Base-by-base conservation (phyloP, 2,888 invertebrate genomes). In the Tenthredo notha region DNA sequence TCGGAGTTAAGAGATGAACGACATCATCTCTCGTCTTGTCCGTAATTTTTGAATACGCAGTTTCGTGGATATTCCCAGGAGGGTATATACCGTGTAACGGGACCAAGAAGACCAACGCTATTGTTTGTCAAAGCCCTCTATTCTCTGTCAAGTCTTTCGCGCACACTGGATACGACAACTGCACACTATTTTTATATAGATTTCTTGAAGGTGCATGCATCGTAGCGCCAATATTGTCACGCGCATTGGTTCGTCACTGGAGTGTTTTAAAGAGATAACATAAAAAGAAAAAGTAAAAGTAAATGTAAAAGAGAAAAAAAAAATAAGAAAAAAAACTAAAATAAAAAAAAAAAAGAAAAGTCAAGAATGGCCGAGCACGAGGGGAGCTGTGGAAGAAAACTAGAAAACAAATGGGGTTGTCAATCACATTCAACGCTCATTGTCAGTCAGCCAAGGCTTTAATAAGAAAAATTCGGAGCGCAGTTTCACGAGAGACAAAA, bases 121-220 rank as follows among this genome's bases (percentile, higher is more conserved):
- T 83, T 83, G 83, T 83, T 83, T 70, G 83, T 83, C 83, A 70
- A 70, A 83, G 37, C 83, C 67, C 54, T 83, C 83, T 83, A 83
- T 70, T 83, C 70, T 83, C 75, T 61, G 78, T 84, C 61, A 70
- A 77, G 61, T 77, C 50, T 75, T 75, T 84, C 50, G 83, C 83
- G 83, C 83, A 83, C 43, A 83, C 83, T 83, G 83, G 91, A 91
- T 88, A 91, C 90, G 91, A 90, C 90, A 89, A 91, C 89, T 90
- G 90, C 89, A 91, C 90, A 87, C 91, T 93, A 93, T 93, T 93
- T 93, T 93, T 93, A 92, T 93, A 93, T 90, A 92, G 91, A 92
- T 91, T 90, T 92, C 92, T 91, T 90, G 91, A 92, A 92, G 92
- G 91, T 92, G 91, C 91, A 92, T 92, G 91, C 90, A 91, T 91